Evolutionary conservation across 2,113 vertebrate genomes (phyloP).

Genomic region (Gopherus evgoodei): DNA sequence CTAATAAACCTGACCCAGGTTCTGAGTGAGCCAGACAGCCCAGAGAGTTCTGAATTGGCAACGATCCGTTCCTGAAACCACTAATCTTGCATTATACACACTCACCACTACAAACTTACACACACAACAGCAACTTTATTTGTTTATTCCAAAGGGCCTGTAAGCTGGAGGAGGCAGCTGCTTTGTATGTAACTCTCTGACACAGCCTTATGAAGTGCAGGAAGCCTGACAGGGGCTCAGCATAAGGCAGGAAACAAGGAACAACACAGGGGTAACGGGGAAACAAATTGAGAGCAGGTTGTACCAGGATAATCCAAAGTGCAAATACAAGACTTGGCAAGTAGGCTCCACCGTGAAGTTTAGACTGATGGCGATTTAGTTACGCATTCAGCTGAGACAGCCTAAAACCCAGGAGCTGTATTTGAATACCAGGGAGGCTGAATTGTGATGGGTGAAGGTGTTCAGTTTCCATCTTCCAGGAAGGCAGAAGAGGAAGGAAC

Average conservation of each 20-base stretch:
- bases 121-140: too few relatives aligned
- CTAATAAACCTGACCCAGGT: neutral
- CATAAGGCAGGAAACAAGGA: neutral
- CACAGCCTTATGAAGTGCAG: neutral
- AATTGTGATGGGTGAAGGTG: neutral
- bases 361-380: neutral
- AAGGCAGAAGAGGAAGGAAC: constrained; percentile 74
- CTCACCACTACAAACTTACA: neutral
- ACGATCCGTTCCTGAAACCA: neutral
- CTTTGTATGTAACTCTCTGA: neutral
- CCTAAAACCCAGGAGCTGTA: neutral
- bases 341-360: neutral
- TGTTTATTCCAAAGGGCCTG: neutral
- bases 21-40: neutral
- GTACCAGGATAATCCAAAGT: neutral
- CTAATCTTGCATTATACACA: neutral
- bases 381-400: neutral
- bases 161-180: neutral
- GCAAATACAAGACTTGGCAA: neutral
- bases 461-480: neutral
- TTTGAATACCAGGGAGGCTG: neutral
- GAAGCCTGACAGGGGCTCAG: neutral
- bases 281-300: neutral
- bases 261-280: neutral
- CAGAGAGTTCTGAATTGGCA: neutral